Evolutionary conservation across 2,797 vertebrate genomes (phyloP), one percentile per base, ranked within the genome.

Genomic region (Acrossocheilus wenchowensis): DNA sequence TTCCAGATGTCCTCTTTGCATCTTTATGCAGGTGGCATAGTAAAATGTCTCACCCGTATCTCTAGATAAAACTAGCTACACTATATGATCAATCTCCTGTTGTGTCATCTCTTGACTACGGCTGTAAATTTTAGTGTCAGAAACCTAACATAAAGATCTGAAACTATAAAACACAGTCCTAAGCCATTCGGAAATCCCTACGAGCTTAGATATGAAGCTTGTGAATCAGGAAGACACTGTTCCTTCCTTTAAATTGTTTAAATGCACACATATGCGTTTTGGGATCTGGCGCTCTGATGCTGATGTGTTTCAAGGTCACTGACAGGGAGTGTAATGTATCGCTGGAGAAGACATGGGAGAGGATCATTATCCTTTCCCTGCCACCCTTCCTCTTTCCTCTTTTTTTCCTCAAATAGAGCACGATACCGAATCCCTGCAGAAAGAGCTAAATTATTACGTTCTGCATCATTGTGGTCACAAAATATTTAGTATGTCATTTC

Each of bases 281-380:
- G 54, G 41, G 57, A 66, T 69, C 2, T 30, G 48, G 36, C 4
- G 50, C 73, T 66, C 17, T 41, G 75, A 77, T 6, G 8, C 84
- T 48, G 19, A 60, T 86, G 78, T 71, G 74, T 81, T 86, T 87
- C 87, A 89, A 88, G 90, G 90, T 87, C 83, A 84, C 71, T 57
- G 77, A 41, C 66, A 64, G 79, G 15, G 54, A 81, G 64, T 52
- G 50, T 77, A 77, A 88, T 82, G 66, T 78, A 80, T 77, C 72
- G 19, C 68, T 85, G 60, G 64, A 50, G 54, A 71, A 80, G 82
- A 86, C 69, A 78, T 23, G 43, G 48, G 30, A 86, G 85, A 77
- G 72, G 66, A 83, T 84, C 6, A 73, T 78, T 83, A 71, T 88
- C 69, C 54, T 50, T 34, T 64, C 64, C 57, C 50, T 66, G 26